Conservation (phyloP, 2,888 invertebrate species). For the Lagria hirta region DNA sequence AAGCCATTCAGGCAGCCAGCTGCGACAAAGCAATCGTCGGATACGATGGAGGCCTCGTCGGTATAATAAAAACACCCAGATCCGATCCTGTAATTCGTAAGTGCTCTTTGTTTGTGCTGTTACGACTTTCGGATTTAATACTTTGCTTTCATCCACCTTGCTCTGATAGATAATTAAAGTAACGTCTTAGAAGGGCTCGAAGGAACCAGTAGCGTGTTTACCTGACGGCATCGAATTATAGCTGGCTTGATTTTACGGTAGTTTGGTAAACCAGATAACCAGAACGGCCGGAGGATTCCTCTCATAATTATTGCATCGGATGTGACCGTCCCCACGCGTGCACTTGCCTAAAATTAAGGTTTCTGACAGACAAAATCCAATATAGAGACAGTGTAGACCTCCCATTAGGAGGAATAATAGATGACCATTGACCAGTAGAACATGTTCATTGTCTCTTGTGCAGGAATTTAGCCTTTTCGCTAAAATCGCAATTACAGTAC, state of each 20-base stretch:
- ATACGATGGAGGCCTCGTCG: conserved; percentile 14
- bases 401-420: conserved; percentile 25
- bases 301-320: conserved; percentile 38
- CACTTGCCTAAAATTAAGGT: conserved; percentile 26
- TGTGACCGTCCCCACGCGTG: conserved; percentile 28
- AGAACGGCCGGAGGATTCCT: conserved; percentile 22
- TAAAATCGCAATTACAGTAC: too few species aligned
- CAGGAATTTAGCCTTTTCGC: too few species aligned
- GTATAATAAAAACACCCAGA: conserved; percentile 19
- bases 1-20: conserved; percentile 17
- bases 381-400: conserved; percentile 16
- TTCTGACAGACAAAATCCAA: conserved; percentile 22
- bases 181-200: conserved; percentile 10
- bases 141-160: conserved; percentile 1
- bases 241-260: conserved; percentile 33
- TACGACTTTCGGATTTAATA: conserved; percentile 1
- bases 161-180: conserved; percentile 11
- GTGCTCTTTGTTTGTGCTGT: conserved; percentile 11
- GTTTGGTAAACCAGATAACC: conserved; percentile 27
- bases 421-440: conserved; percentile 20
- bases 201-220: conserved; percentile 30
- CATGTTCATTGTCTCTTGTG: conserved; percentile 17
- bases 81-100: conserved; percentile 10
- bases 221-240: conserved; percentile 29
- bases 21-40: conserved; percentile 18